Base-by-base conservation (phyloP, 2,113 vertebrate species). In the Deroptyus accipitrinus region DNA sequence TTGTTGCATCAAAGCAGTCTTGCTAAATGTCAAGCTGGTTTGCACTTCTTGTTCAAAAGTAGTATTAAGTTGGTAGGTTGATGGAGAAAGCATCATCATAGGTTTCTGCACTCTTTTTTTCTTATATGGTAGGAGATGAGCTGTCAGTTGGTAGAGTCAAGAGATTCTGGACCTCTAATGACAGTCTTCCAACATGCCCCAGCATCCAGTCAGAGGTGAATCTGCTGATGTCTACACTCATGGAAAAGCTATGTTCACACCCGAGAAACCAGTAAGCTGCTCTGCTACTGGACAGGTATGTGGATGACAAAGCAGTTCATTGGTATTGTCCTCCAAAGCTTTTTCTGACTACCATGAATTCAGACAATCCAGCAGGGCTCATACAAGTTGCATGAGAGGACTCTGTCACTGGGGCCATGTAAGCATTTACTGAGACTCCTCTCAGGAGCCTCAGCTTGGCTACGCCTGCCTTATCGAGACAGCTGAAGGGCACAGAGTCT, bases 1-100 rank as follows among this genome's bases (percentile, higher is more conserved):
- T 94, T 95, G 77, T 84, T 94, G 77, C 92, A 92, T 95, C 80
- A 46, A 11, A 93, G 69, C 80, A 92, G 76, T 93, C 88, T 84
- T 79, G 74, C 44, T 84, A 86, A 86, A 96, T 69, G 86, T 79
- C 80, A 92, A 84, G 17, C 18, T 89, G 77, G 48, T 95, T 92
- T 96, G 73, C 11, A 2, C 88, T 91, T 59, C 90, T 84, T 90
- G 54, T 81, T 92, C 82, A 66, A 89, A 94, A 66, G 23, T 49
- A 13, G 6, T 67, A 33, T 73, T 89, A 68, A 81, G 22, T 81
- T 84, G 30, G n/a, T 86, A 87, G 18, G 61, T 84, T 91, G 57
- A 59, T 70, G 66, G 10, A 84, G 52, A 77, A 91, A 85, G 11
- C 24, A n/a, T 13, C 61, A 74, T 1, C 16, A 31, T 18, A 59